Conservation (phyloP, 2,797 vertebrate species). For the Eleutherodactylus coqui region DNA sequence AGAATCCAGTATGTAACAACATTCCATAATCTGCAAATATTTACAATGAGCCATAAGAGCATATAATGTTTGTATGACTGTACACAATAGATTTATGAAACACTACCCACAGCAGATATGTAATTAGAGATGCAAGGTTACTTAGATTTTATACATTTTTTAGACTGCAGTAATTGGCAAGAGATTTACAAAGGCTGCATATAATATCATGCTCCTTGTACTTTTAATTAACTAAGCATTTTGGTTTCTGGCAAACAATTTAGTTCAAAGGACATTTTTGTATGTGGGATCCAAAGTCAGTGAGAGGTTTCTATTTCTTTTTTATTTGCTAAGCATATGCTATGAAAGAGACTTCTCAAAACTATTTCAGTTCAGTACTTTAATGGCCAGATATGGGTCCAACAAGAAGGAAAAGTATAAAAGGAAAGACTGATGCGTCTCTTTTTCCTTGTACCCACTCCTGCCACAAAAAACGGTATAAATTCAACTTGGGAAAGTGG, state of each 20-base stretch:
- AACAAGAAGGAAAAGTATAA: too few species aligned
- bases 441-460: too few species aligned
- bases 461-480: too few species aligned
- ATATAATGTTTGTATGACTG: not conserved
- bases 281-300: not conserved
- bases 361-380: not conserved
- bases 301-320: not conserved
- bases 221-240: conserved; percentile 32
- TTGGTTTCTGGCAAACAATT: conserved; percentile 3
- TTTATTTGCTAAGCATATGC: not conserved
- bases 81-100: conserved; percentile 11
- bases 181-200: not conserved
- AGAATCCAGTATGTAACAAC: not conserved
- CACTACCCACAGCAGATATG: not conserved
- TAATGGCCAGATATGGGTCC: not conserved
- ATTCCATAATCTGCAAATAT: not conserved
- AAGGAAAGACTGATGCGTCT: too few species aligned
- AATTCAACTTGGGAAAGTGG: too few species aligned
- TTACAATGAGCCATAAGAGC: not conserved
- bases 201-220: conserved; percentile 40
- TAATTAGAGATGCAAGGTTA: conserved; percentile 29
- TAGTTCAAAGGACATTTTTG: conserved; percentile 2
- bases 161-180: not conserved
- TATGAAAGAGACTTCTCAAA: not conserved
- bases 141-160: conserved; percentile 13